Conservation (phyloP, 2,797 vertebrate genomes). For the Spondyliosoma cantharus region DNA sequence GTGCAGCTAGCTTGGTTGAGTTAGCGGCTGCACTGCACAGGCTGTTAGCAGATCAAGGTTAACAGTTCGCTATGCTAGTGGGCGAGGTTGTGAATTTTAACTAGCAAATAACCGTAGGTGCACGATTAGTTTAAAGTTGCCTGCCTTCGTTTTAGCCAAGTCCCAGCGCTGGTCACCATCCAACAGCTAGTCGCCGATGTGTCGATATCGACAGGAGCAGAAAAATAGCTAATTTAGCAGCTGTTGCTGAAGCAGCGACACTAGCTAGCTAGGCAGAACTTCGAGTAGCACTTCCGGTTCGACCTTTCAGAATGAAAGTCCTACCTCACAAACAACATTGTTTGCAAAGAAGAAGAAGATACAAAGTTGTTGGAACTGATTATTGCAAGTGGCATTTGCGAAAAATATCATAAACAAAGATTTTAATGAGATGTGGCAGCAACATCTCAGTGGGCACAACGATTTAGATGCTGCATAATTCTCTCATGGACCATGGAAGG, state of each 20-base stretch:
- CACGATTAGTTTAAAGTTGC: background rate
- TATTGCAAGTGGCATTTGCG: no score
- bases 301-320: conserved; percentile 47
- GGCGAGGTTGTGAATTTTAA: conserved; percentile 43
- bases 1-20: background rate
- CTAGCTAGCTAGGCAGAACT: conserved; percentile 4
- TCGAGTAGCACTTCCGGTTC: conserved; percentile 40
- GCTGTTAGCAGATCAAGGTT: conserved; percentile 6
- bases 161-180: background rate
- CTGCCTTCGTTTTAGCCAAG: background rate
- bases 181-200: background rate
- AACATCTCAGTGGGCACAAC: background rate
- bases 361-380: no score
- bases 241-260: conserved; percentile 13
- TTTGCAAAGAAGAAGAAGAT: no score
- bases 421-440: background rate
- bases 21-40: conserved; percentile 13
- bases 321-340: background rate
- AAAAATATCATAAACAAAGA: background rate
- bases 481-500: background rate
- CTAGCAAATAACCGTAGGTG: background rate
- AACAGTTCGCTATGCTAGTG: conserved; percentile 29
- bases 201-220: background rate
- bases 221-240: background rate
- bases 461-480: background rate